These are phyloP conservation scores for Beris morrisii DNA, from an alignment of 2,888 invertebrate genomes.

Conservation along the genomic window DNA sequence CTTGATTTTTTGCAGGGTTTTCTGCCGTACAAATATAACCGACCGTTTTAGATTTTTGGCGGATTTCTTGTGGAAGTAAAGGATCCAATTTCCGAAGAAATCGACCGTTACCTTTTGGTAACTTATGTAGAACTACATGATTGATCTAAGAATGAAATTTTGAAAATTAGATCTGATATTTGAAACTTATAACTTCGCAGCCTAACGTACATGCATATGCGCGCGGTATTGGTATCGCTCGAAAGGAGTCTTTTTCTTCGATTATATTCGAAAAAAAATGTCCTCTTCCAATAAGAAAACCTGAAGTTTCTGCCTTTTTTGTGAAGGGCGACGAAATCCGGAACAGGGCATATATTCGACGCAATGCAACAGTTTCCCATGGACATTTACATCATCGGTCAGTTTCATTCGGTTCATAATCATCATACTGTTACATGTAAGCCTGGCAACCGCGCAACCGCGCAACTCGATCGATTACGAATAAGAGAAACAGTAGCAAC, in stretches of 20 bases:
- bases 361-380: conserved; percentile 86
- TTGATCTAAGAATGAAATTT: conserved; percentile 71
- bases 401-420: conserved; percentile 92
- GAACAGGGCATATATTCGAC: conserved; percentile 62
- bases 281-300: conserved; percentile 98
- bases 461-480: too few relatives aligned
- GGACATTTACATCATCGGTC: conserved; percentile 72
- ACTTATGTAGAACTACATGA: conserved; percentile 79
- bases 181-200: too few relatives aligned
- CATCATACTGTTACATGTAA: too few relatives aligned
- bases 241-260: conserved; percentile 87
- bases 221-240: conserved; percentile 88
- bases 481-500: too few relatives aligned
- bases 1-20: conserved; percentile 71
- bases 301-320: conserved; percentile 75
- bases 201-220: conserved; percentile 80
- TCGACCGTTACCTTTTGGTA: conserved; percentile 71
- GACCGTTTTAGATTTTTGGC: conserved; percentile 63
- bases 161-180: too few relatives aligned
- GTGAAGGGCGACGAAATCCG: conserved; percentile 47
- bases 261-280: conserved; percentile 95
- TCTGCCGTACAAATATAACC: conserved; percentile 79
- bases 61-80: too few relatives aligned
- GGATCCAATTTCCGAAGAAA: conserved; percentile 69
- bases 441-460: too few relatives aligned